A percentile compares a stretch with the other conserved stretches of the same genome.
phyloP scores from a whole-genome alignment of 1,140 invertebrate genomes.

The Cardiocondyla obscurior region DNA sequence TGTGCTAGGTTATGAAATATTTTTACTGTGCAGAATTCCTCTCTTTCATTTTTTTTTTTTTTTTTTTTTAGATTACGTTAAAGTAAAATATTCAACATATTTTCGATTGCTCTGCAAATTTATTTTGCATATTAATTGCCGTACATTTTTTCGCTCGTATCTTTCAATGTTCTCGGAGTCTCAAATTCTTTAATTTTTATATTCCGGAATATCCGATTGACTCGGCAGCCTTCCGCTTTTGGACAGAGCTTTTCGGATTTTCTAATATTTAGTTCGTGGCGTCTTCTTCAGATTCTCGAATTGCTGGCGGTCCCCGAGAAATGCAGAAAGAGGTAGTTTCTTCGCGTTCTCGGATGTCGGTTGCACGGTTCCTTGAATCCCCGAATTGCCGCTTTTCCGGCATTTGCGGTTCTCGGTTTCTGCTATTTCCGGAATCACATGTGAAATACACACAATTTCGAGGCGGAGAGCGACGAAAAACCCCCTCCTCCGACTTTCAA shows the following conservation, averaged over 20 bases:
- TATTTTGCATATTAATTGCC: background rate
- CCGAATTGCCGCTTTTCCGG: conserved; percentile 25
- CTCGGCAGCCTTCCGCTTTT: background rate
- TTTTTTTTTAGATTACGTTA: conserved; percentile 1
- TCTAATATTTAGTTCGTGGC: conserved; percentile 21
- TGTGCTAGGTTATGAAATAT: conserved; percentile 17
- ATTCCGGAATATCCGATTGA: background rate
- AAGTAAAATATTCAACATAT: background rate
- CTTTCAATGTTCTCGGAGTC: background rate
- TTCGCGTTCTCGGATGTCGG: conserved; percentile 22
- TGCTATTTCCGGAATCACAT: conserved; percentile 29
- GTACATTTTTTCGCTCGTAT: background rate
- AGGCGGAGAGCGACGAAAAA: conserved; percentile 19
- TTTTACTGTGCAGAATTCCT: background rate
- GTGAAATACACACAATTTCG: conserved; percentile 47
- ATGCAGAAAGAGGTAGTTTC: background rate
- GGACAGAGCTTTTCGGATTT: background rate
- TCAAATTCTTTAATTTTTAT: background rate
- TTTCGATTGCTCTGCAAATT: background rate
- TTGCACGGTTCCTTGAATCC: conserved; percentile 32
- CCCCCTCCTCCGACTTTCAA: no score
- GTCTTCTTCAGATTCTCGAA: conserved; percentile 16
- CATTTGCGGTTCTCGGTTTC: conserved; percentile 31
- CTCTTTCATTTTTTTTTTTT: background rate
- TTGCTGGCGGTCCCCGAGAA: conserved; percentile 16